Conservation (phyloP, 1,140 invertebrate species). For the Calephelis nemesis region DNA sequence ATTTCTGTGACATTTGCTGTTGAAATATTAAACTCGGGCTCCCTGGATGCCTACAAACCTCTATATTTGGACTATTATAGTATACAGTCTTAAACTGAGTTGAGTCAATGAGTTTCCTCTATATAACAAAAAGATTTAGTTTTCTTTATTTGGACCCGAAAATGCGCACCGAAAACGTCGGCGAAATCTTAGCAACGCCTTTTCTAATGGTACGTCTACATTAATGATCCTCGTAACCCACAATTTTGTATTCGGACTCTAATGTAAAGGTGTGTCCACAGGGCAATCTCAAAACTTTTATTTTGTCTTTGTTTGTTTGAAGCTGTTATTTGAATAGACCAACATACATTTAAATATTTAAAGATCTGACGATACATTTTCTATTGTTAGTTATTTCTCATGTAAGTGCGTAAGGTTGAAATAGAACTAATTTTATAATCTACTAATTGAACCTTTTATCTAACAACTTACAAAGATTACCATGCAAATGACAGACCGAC, state of each 20-base stretch:
- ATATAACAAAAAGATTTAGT: background rate
- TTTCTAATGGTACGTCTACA: slow-evolving; percentile 34
- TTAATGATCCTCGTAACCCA: slow-evolving; percentile 32
- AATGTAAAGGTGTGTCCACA: slow-evolving; percentile 23
- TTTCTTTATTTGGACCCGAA: slow-evolving; percentile 17
- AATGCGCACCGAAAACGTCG: slow-evolving; percentile 23
- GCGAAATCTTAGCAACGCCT: slow-evolving; percentile 33
- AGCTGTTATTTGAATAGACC: background rate
- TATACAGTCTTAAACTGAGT: background rate
- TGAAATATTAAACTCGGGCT: no score
- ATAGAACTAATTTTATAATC: no score
- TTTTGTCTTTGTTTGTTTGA: background rate
- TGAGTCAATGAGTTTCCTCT: background rate
- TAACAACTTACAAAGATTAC: no score
- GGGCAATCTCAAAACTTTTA: background rate
- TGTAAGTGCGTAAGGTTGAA: no score
- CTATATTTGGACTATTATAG: no score
- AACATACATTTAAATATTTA: no score
- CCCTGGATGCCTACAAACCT: no score
- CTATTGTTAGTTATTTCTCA: no score
- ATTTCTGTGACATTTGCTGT: no score
- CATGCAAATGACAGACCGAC: no score
- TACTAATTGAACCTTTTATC: no score
- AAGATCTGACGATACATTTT: no score
- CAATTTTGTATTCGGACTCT: slow-evolving; percentile 28